Evolutionary conservation across 2,888 invertebrate species (phyloP).

Genomic region (Polydesmus complanatus): DNA sequence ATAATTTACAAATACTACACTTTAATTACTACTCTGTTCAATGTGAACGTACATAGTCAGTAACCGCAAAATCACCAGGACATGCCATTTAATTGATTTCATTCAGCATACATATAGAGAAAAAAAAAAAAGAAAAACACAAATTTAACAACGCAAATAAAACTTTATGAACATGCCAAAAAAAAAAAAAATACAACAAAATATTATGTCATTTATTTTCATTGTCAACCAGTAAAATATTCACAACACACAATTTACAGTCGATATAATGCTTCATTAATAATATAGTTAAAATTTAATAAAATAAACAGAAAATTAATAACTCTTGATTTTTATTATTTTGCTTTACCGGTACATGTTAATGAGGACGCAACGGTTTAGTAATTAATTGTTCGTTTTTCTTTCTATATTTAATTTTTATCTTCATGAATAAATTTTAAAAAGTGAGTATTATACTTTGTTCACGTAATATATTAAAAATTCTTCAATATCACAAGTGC

Average conservation of each 20-base stretch:
- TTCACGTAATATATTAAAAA: too few species aligned
- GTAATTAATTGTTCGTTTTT: too few species aligned
- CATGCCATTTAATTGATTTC: neutral
- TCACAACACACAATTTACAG: neutral
- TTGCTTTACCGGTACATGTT: too few species aligned
- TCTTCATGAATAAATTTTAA: too few species aligned
- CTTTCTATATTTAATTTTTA: too few species aligned
- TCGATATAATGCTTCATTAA: neutral
- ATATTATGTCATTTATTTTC: neutral
- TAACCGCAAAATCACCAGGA: neutral
- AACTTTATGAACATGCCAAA: neutral
- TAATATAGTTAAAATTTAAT: too few species aligned
- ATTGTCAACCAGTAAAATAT: neutral
- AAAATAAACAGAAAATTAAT: too few species aligned
- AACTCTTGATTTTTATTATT: too few species aligned
- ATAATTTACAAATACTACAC: too few species aligned
- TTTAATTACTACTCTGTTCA: neutral
- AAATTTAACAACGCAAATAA: neutral
- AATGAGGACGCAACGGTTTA: too few species aligned
- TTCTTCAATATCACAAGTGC: too few species aligned
- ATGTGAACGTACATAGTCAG: neutral
- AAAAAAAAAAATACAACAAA: neutral
- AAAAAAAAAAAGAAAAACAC: neutral
- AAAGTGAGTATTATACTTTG: too few species aligned
- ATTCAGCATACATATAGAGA: neutral